phyloP scores from a whole-genome alignment of 2,797 vertebrate genomes.

The Botia kubotai region DNA sequence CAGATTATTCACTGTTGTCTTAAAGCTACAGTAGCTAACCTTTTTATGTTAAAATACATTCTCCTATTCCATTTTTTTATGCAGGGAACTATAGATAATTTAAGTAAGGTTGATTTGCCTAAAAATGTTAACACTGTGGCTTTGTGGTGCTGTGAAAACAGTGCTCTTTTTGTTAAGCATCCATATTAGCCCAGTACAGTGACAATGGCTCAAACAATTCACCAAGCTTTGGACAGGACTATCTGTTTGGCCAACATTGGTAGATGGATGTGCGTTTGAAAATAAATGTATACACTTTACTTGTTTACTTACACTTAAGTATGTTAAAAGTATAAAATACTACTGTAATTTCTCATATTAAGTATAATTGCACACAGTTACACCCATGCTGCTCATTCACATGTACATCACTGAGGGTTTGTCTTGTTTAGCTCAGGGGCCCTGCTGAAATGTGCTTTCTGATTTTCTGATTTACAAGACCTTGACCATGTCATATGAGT shows the following conservation, averaged over 20 bases:
- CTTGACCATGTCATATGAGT: conserved; percentile 2
- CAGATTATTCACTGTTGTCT: background rate
- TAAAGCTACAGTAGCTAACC: background rate
- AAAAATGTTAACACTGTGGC: background rate
- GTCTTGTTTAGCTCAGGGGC: conserved; percentile 2
- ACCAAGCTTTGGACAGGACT: too few species aligned
- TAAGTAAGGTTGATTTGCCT: background rate
- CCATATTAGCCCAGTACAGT: background rate
- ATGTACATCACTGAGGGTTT: background rate
- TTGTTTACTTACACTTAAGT: background rate
- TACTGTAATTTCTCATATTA: background rate
- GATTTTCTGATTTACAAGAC: background rate
- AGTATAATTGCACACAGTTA: too few species aligned
- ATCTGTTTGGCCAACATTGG: too few species aligned
- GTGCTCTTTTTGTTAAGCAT: background rate
- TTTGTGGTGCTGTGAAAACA: background rate
- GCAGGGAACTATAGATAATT: background rate
- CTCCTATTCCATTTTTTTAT: background rate
- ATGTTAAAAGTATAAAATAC: too few species aligned
- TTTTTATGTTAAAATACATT: background rate
- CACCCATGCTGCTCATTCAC: too few species aligned
- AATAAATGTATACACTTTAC: background rate
- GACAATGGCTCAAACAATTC: background rate
- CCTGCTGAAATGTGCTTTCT: conserved; percentile 26
- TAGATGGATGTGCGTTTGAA: background rate